These are phyloP conservation scores for Bucorvus abyssinicus DNA, from an alignment of 2,797 vertebrate genomes.

Conservation along the genomic window DNA sequence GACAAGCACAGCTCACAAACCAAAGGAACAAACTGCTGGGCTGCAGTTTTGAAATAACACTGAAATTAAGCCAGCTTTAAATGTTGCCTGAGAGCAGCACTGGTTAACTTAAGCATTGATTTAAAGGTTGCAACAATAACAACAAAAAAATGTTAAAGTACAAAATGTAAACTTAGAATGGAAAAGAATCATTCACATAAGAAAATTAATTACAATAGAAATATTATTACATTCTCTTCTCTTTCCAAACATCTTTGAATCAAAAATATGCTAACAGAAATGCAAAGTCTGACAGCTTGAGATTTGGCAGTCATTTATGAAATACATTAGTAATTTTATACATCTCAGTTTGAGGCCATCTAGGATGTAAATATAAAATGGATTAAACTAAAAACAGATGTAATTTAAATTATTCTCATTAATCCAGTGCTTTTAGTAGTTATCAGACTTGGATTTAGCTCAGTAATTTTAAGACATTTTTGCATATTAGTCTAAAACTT, in stretches of 20 bases:
- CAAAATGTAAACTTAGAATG: background rate
- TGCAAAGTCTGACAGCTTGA: background rate
- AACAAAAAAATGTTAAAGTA: background rate
- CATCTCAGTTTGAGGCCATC: constrained; percentile 6
- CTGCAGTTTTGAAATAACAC: background rate
- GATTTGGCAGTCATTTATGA: background rate
- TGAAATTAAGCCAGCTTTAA: constrained; percentile 16
- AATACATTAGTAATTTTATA: constrained; percentile 7
- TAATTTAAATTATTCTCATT: background rate
- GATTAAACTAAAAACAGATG: constrained; percentile 33
- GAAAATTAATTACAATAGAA: background rate
- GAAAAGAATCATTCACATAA: background rate
- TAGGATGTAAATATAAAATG: constrained; percentile 20
- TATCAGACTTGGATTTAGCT: background rate
- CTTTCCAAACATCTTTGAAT: constrained; percentile 1
- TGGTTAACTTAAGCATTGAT: background rate
- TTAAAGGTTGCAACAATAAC: background rate
- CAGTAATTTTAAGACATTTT: background rate
- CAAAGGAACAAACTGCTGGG: background rate
- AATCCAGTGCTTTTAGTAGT: background rate
- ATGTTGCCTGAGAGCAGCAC: background rate
- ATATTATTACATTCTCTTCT: background rate
- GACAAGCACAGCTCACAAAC: constrained; percentile 22
- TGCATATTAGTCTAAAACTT: background rate
- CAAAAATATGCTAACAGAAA: constrained; percentile 23